Base-by-base conservation (phyloP, 2,888 invertebrate species). In the Hirtodrosophila confusa region DNA sequence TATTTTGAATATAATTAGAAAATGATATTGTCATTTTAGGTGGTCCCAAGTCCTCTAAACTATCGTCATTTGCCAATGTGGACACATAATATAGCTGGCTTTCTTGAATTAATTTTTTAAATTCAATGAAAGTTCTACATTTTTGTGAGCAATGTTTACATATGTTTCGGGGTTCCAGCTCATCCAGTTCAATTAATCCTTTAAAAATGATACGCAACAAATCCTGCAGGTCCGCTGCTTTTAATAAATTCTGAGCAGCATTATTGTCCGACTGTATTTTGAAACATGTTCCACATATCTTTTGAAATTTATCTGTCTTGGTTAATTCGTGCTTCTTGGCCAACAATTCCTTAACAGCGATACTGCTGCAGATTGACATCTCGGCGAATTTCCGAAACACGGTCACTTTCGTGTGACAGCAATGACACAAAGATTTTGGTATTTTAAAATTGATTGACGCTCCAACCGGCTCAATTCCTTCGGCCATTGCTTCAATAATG, bases 301-400 rank as follows among this genome's bases (percentile, higher is more conserved):
- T 31, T 4, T 55, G 44, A 4, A 57, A 36, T 36, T 65, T 69
- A 0, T 1, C 7, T 3, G 31, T 29, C 4, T 43, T 27, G 7
- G 37, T 23, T 27, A 61, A 36, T 1, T 44, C 29, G 6, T 36
- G 11, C 5, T 43, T 11, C 6, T 64, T 41, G 3, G 41, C 11
- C 4, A 8, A 17, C 29, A 76, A 7, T 29, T 74, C 77, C 10
- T 8, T 66, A 0, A 66, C 9, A 8, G 72, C 61, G 1, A 61
- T 29, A 7, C 36, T 49, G 7, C 57, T 37, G 17, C 73, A 76
- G n/a, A 72, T 55, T 9, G 57, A 54, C 11, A 60, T 35, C 31
- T 74, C 61, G 2, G 67, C 66, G 43, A 74, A 76, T 61, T 74
- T 72, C 7, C 49, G 29, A n/a, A 74, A 67, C 31, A 58, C 51